Conservation (phyloP, 2,113 vertebrate species). For the Apodemus speciosus region DNA sequence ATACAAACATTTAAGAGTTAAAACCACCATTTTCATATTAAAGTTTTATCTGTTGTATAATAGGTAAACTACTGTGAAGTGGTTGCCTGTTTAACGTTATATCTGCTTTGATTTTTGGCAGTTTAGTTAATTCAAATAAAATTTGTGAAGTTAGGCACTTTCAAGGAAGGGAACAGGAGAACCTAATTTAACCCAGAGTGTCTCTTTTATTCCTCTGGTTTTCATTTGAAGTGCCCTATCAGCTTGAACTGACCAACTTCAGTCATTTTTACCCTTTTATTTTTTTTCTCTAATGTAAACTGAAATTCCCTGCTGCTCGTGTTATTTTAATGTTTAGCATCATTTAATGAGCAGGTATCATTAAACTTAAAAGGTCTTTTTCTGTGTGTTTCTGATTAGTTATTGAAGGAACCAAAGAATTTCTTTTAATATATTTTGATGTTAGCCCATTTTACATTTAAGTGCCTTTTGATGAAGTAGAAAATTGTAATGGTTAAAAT, state of each 20-base stretch:
- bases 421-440: constrained; percentile 89
- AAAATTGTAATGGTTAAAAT: constrained; percentile 86
- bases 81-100: constrained; percentile 96
- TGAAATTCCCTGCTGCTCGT: constrained; percentile 94
- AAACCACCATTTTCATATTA: constrained; percentile 84
- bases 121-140: constrained; percentile 97
- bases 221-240: constrained; percentile 98
- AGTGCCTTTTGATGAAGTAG: constrained; percentile 84
- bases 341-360: constrained; percentile 96
- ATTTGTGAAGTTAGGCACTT: constrained; percentile 94
- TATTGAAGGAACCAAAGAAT: constrained; percentile 88
- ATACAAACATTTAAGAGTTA: constrained; percentile 79
- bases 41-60: constrained; percentile 91
- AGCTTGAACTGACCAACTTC: constrained; percentile 99
- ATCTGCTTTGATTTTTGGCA: constrained; percentile 96
- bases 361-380: constrained; percentile 94
- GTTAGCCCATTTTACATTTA: constrained; percentile 85
- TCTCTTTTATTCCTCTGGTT: constrained; percentile 93
- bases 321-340: constrained; percentile 95
- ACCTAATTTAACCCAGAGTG: constrained; percentile 99
- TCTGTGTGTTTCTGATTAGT: constrained; percentile 90
- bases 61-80: constrained; percentile 96
- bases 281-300: constrained; percentile 97
- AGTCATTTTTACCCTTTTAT: constrained; percentile 96
- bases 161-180: constrained; percentile 91